Evolutionary conservation across 2,888 invertebrate species (phyloP).

Genomic region (Pandemis heparana): DNA sequence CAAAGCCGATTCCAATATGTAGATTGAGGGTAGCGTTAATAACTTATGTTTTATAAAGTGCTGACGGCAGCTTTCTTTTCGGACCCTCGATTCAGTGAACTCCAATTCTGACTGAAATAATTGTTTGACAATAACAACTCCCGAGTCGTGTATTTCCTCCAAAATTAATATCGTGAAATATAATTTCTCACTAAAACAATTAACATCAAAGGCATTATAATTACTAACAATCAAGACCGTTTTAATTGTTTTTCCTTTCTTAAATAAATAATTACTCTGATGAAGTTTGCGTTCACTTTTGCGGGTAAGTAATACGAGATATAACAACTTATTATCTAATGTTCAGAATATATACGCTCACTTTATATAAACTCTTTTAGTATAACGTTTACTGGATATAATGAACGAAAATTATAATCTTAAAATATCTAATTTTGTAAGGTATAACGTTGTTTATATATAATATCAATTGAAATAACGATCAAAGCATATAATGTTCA

Average conservation of each 20-base stretch:
- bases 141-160: neutral
- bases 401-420: too few relatives aligned
- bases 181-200: constrained; percentile 11
- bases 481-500: too few relatives aligned
- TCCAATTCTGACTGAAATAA: neutral
- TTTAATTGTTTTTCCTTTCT: constrained; percentile 13
- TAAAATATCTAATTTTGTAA: too few relatives aligned
- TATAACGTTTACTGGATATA: too few relatives aligned
- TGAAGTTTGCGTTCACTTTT: neutral
- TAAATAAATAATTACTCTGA: neutral
- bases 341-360: too few relatives aligned
- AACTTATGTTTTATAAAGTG: too few relatives aligned
- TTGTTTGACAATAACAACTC: constrained; percentile 5
- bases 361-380: too few relatives aligned
- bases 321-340: neutral
- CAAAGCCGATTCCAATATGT: too few relatives aligned
- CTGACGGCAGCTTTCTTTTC: too few relatives aligned
- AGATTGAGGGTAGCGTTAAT: too few relatives aligned
- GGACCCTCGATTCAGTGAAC: neutral
- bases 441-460: too few relatives aligned
- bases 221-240: constrained; percentile 4
- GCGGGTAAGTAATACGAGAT: neutral
- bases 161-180: constrained; percentile 23
- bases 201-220: constrained; percentile 25
- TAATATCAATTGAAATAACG: too few relatives aligned